Evolutionary conservation across 2,888 invertebrate genomes (phyloP).

Genomic region (Dinocampus coccinellae): DNA sequence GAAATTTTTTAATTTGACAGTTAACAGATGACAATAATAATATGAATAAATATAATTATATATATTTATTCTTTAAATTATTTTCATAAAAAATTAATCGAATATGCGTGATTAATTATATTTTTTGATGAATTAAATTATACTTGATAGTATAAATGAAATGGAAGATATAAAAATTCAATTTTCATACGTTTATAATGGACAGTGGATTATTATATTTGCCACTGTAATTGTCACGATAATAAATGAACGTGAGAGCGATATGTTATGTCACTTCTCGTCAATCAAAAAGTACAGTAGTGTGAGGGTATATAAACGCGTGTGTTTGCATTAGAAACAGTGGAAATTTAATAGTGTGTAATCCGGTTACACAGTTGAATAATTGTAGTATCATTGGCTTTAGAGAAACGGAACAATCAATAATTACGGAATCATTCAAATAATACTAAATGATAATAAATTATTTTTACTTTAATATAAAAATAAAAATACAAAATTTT

Average conservation of each 20-base stretch:
- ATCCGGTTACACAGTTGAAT: slow-evolving; percentile 37
- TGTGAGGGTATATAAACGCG: background rate
- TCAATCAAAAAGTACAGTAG: background rate
- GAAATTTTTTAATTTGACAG: too few species aligned
- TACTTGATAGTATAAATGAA: too few species aligned
- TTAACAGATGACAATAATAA: too few species aligned
- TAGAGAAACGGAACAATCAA: background rate
- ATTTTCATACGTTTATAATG: background rate
- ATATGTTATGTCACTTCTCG: background rate
- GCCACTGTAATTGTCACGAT: slow-evolving; percentile 1
- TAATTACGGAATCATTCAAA: background rate
- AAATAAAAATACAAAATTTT: too few species aligned
- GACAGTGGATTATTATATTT: background rate
- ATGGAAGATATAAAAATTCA: background rate
- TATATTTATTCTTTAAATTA: too few species aligned
- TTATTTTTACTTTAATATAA: too few species aligned
- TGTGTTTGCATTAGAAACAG: background rate
- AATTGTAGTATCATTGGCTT: slow-evolving; percentile 36
- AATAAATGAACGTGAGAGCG: background rate
- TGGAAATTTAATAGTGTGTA: slow-evolving; percentile 35
- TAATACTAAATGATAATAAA: background rate
- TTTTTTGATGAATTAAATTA: too few species aligned
- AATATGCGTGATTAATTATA: too few species aligned
- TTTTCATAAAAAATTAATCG: background rate
- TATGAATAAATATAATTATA: too few species aligned